phyloP scores from a whole-genome alignment of 2,113 vertebrate species.

The Meleagris gallopavo region DNA sequence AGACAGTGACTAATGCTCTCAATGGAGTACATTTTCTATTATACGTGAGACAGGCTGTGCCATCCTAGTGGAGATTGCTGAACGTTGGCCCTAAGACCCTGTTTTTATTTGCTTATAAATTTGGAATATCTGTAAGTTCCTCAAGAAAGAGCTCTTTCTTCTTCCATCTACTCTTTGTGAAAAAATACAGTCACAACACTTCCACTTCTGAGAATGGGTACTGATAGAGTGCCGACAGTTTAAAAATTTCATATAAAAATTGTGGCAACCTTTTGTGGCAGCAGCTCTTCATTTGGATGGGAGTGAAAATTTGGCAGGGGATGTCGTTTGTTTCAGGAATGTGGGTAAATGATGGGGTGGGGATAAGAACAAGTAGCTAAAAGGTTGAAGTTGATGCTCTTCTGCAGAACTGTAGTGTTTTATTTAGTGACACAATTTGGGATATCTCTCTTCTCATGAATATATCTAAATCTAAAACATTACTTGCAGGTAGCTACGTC shows the following conservation, averaged over 20 bases:
- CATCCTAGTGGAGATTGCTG: not conserved
- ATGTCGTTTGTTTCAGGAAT: not conserved
- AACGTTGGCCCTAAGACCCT: not conserved
- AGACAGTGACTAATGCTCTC: not conserved
- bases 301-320: not conserved
- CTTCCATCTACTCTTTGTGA: not conserved
- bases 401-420: not conserved
- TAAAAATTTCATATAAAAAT: slow-evolving; percentile 1
- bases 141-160: slow-evolving; percentile 16
- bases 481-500: not conserved
- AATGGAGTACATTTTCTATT: not conserved
- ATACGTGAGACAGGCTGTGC: not conserved
- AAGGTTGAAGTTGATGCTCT: not conserved
- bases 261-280: slow-evolving; percentile 33
- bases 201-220: not conserved
- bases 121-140: not conserved
- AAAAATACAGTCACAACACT: slow-evolving; percentile 51
- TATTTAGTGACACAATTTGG: not conserved
- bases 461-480: not conserved
- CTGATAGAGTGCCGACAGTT: not conserved
- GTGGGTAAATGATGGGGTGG: not conserved
- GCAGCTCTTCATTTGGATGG: not conserved
- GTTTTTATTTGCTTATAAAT: not conserved
- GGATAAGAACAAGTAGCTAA: not conserved
- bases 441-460: not conserved